A percentile compares a stretch with the other conserved stretches of the same genome.
Evolutionary conservation across 2,113 vertebrate species (phyloP).

Genomic region (Columba livia): DNA sequence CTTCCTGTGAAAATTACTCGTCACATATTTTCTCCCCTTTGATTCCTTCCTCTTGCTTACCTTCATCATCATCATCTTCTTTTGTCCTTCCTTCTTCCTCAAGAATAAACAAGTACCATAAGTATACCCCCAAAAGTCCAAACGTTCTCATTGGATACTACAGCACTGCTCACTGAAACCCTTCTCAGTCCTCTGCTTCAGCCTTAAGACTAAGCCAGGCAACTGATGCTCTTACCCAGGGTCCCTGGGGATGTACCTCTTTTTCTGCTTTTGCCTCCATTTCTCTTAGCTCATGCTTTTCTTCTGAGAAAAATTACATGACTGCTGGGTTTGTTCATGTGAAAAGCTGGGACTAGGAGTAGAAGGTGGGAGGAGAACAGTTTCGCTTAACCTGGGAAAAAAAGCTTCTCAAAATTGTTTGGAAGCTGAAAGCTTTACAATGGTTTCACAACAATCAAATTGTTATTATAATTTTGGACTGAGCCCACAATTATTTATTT

Average conservation of each 20-base stretch:
- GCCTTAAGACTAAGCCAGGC: not conserved
- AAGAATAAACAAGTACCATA: not conserved
- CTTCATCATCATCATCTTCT: not conserved
- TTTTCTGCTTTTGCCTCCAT: not conserved
- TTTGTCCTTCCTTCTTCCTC: not conserved
- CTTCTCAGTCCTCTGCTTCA: not conserved
- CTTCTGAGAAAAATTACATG: not conserved
- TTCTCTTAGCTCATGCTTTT: not conserved
- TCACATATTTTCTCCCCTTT: not conserved
- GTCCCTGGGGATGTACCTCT: not conserved
- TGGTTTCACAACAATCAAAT: not conserved
- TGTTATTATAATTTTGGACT: not conserved
- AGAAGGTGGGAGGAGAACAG: not conserved
- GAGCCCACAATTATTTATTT: accelerated
- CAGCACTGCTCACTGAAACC: not conserved
- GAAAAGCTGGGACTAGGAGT: not conserved
- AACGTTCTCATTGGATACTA: not conserved
- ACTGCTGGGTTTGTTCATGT: not conserved
- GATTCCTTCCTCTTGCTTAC: not conserved
- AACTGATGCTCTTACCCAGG: not conserved
- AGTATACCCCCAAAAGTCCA: not conserved
- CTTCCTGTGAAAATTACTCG: not conserved
- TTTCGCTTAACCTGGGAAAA: not conserved
- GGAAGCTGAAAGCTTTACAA: not conserved
- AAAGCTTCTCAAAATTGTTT: not conserved